Conservation (phyloP, 2,888 invertebrate species). For the Clusia tigrina region DNA sequence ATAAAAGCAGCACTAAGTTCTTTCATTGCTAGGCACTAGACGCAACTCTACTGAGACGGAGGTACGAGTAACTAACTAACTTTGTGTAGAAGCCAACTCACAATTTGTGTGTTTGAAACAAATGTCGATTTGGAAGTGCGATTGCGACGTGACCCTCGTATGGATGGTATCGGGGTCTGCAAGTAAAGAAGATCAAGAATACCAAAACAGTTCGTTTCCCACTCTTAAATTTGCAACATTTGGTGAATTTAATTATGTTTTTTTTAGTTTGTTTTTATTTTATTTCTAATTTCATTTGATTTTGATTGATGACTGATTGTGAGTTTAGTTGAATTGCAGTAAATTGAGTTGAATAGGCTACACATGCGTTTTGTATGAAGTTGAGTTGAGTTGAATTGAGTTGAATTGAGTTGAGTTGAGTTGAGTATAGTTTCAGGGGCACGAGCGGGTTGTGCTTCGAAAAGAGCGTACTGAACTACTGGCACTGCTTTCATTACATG, state of each 20-base stretch:
- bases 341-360: too few species aligned
- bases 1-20: too few species aligned
- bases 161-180: constrained; percentile 60
- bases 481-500: too few species aligned
- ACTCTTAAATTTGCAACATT: constrained; percentile 1
- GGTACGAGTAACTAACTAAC: too few species aligned
- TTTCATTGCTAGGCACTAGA: too few species aligned
- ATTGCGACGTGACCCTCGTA: constrained; percentile 63
- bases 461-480: too few species aligned
- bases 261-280: constrained; percentile 2
- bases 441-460: too few species aligned
- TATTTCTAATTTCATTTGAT: constrained; percentile 6
- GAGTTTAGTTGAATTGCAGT: neutral
- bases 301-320: constrained; percentile 4
- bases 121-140: constrained; percentile 62
- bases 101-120: constrained; percentile 62
- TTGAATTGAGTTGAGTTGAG: too few species aligned
- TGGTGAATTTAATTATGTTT: constrained; percentile 5
- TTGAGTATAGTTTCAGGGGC: too few species aligned
- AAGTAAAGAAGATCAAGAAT: constrained; percentile 58
- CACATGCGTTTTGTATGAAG: too few species aligned
- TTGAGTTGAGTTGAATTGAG: too few species aligned
- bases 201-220: constrained; percentile 33
- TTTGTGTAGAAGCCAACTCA: constrained; percentile 46
- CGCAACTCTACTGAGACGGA: too few species aligned